Percentiles rank a stretch among this genome's conserved stretches.
Evolutionary conservation across 2,888 invertebrate species (phyloP).

Genomic region (Ceriagrion tenellum): DNA sequence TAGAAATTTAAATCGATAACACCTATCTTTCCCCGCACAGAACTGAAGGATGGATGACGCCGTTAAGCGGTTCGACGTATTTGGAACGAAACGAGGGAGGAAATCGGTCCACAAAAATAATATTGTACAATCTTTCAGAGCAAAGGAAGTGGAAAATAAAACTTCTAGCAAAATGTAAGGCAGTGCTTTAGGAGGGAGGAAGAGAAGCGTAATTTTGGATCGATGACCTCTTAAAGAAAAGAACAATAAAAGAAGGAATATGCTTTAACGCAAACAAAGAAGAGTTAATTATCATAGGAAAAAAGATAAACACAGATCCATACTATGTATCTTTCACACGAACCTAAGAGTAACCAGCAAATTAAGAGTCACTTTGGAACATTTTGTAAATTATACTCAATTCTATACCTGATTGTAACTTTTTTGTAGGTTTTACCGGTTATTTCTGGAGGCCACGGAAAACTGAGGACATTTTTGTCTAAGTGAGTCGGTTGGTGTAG

Average conservation of each 20-base stretch:
- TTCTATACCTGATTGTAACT: no score
- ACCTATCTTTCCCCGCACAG: background rate
- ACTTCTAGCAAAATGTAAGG: background rate
- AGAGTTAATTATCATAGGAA: background rate
- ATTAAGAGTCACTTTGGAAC: no score
- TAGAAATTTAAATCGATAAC: background rate
- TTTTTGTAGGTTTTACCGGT: no score
- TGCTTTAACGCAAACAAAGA: background rate
- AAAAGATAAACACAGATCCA: no score
- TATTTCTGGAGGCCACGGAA: no score
- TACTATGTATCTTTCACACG: no score
- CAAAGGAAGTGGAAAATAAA: background rate
- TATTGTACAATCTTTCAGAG: background rate
- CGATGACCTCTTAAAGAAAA: background rate
- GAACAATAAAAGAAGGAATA: background rate
- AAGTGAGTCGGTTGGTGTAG: no score
- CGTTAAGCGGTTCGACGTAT: background rate
- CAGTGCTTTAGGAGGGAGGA: background rate
- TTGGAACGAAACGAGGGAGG: background rate
- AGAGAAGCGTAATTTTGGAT: background rate
- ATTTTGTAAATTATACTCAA: no score
- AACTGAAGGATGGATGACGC: background rate
- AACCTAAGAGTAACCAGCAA: no score
- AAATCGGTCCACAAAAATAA: background rate
- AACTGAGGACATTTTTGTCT: no score